Evolutionary conservation across 1,140 invertebrate genomes (phyloP).

Genomic region (Calephelis virginiensis): DNA sequence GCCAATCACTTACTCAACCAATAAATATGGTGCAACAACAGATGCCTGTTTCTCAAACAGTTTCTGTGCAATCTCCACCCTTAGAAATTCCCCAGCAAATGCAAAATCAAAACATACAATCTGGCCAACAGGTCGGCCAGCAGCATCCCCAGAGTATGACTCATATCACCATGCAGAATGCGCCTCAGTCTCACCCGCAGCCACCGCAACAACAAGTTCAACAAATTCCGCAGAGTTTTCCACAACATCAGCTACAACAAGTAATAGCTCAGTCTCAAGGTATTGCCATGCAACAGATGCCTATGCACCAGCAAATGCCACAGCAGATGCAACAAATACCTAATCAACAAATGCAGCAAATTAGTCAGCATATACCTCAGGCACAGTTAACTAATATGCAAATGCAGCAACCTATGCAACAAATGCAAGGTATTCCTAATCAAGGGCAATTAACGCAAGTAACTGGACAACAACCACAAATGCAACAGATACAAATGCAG

Average conservation of each 20-base stretch:
- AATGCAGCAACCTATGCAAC: slow-evolving; percentile 73
- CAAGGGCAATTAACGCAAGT: slow-evolving; percentile 71
- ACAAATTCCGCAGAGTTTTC: slow-evolving; percentile 78
- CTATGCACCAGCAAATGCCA: slow-evolving; percentile 74
- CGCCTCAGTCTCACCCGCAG: slow-evolving; percentile 57
- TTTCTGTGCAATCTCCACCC: slow-evolving; percentile 75
- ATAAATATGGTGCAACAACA: slow-evolving; percentile 72
- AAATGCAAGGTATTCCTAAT: slow-evolving; percentile 73
- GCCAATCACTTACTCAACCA: slow-evolving; percentile 74
- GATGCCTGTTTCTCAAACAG: slow-evolving; percentile 68
- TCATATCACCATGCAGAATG: slow-evolving; percentile 71
- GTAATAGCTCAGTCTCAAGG: slow-evolving; percentile 75
- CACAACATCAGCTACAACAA: slow-evolving; percentile 78
- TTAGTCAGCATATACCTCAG: slow-evolving; percentile 71
- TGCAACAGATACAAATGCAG: slow-evolving; percentile 77
- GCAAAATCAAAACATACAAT: slow-evolving; percentile 62
- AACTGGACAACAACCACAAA: slow-evolving; percentile 68
- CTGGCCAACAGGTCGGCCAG: slow-evolving; percentile 63
- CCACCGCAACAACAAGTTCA: slow-evolving; percentile 67
- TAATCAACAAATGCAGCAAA: slow-evolving; percentile 77
- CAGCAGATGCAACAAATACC: slow-evolving; percentile 76
- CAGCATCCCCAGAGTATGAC: slow-evolving; percentile 77
- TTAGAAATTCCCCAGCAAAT: slow-evolving; percentile 75
- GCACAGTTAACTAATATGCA: slow-evolving; percentile 73
- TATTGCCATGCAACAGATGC: slow-evolving; percentile 74